Conservation (phyloP, 2,888 invertebrate genomes). For the Spodoptera littoralis region DNA sequence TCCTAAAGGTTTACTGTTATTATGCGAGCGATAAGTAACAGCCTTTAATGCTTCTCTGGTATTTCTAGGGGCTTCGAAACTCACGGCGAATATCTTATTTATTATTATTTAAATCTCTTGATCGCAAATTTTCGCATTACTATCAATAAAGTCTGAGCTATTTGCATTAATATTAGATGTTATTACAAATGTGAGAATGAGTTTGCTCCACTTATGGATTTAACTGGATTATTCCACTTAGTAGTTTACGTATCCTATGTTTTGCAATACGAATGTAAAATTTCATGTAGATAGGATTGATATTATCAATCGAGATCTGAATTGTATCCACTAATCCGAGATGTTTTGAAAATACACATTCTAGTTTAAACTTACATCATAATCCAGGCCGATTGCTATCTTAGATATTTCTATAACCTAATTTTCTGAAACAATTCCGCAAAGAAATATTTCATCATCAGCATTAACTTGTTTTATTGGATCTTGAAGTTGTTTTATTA, state of each 20-base stretch:
- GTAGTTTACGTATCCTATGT: constrained; percentile 1
- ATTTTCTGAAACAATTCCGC: constrained; percentile 16
- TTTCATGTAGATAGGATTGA: no score
- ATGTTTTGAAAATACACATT: constrained; percentile 1
- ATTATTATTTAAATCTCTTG: constrained; percentile 33
- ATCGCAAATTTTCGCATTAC: constrained; percentile 38
- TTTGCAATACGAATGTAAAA: no score
- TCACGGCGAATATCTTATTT: constrained; percentile 34
- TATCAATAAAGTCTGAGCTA: constrained; percentile 11
- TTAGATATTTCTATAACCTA: constrained; percentile 13
- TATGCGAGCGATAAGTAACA: constrained; percentile 24
- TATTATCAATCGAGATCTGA: no score
- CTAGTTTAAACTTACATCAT: neutral
- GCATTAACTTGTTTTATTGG: constrained; percentile 10
- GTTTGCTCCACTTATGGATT: constrained; percentile 16
- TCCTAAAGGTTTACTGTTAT: constrained; percentile 36
- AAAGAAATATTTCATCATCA: constrained; percentile 21
- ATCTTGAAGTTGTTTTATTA: constrained; percentile 17
- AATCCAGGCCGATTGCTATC: constrained; percentile 1
- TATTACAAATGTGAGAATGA: constrained; percentile 32
- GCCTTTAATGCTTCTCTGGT: constrained; percentile 43
- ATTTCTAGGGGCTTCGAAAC: constrained; percentile 18
- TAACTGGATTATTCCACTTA: constrained; percentile 9
- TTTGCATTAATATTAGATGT: constrained; percentile 22
- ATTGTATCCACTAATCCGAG: neutral